These are phyloP conservation scores for Pimpla rufipes DNA, from an alignment of 2,888 invertebrate species.

Conservation along the genomic window DNA sequence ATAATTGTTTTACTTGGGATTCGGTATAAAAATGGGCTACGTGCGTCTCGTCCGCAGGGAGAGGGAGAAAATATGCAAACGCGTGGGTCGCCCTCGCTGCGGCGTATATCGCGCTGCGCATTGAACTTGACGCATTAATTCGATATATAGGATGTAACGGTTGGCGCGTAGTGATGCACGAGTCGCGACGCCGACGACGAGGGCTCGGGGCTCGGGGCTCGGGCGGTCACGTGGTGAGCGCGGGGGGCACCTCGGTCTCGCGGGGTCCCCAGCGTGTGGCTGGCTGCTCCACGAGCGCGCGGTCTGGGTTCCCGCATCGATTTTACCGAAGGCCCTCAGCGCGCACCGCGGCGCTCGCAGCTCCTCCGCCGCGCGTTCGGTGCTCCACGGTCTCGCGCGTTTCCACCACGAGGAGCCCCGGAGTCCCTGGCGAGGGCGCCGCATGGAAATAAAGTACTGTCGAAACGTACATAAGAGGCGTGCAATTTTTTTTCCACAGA, in stretches of 20 bases:
- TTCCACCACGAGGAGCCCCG: slow-evolving; percentile 34
- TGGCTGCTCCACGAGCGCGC: slow-evolving; percentile 25
- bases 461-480: no score
- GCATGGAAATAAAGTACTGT: no score
- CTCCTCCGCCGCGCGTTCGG: slow-evolving; percentile 9
- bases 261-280: slow-evolving; percentile 35
- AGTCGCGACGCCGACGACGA: slow-evolving; percentile 26
- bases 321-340: slow-evolving; percentile 64
- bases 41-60: not conserved
- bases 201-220: slow-evolving; percentile 14
- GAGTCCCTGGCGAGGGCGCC: no score
- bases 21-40: not conserved
- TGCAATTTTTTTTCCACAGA: no score
- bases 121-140: slow-evolving; percentile 63
- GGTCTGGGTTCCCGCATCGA: slow-evolving; percentile 65
- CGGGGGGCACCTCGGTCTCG: slow-evolving; percentile 45
- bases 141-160: slow-evolving; percentile 19
- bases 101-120: slow-evolving; percentile 43
- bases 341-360: slow-evolving; percentile 6
- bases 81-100: slow-evolving; percentile 23
- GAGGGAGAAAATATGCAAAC: not conserved
- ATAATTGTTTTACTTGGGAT: no score
- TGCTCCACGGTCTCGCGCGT: slow-evolving; percentile 31
- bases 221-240: slow-evolving; percentile 29
- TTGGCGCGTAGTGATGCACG: slow-evolving; percentile 15